phyloP scores from a whole-genome alignment of 2,888 invertebrate genomes.

The Heliconius charithonia region DNA sequence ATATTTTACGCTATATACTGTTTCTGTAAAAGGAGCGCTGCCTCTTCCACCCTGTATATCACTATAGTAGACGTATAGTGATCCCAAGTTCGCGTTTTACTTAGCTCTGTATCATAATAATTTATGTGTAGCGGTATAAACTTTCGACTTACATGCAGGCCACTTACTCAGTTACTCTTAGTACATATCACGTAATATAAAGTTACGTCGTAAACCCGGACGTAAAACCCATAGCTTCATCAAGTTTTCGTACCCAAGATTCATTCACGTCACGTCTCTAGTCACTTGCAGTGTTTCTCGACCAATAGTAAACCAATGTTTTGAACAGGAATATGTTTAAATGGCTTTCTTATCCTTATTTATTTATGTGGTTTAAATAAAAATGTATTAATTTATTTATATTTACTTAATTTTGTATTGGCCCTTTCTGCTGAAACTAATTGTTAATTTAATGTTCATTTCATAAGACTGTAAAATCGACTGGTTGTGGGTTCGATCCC shows the following conservation, averaged over 20 bases:
- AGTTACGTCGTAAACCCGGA: slow-evolving; percentile 39
- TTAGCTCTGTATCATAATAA: slow-evolving; percentile 3
- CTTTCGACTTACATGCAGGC: slow-evolving; percentile 15
- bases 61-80: background rate
- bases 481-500: too few relatives aligned
- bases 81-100: slow-evolving; percentile 9
- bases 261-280: slow-evolving; percentile 70
- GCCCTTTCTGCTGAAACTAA: too few relatives aligned
- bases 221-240: slow-evolving; percentile 39
- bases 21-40: too few relatives aligned
- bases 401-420: too few relatives aligned
- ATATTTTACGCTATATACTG: too few relatives aligned
- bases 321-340: slow-evolving; percentile 76
- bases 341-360: slow-evolving; percentile 56
- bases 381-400: too few relatives aligned
- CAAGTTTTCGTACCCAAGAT: slow-evolving; percentile 48
- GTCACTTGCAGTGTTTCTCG: slow-evolving; percentile 77
- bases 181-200: slow-evolving; percentile 37
- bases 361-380: slow-evolving; percentile 45
- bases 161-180: slow-evolving; percentile 37
- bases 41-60: background rate
- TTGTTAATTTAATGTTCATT: too few relatives aligned
- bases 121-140: slow-evolving; percentile 19
- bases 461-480: too few relatives aligned
- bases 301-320: slow-evolving; percentile 76